Percentiles rank a stretch among this genome's conserved stretches.
phyloP scores from a whole-genome alignment of 2,888 invertebrate genomes.

The Eucriotettix oculatus region DNA sequence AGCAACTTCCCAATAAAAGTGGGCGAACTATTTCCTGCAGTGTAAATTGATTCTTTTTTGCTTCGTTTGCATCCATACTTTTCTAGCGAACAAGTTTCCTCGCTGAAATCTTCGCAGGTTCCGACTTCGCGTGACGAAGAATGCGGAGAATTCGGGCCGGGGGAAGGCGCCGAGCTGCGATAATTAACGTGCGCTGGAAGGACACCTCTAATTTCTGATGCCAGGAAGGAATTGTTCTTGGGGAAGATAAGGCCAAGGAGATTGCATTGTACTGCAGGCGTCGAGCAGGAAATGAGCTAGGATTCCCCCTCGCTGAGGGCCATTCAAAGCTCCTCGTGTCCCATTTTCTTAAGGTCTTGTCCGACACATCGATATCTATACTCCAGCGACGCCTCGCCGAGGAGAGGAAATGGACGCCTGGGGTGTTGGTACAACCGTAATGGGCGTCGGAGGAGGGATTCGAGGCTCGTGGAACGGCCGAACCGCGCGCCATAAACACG shows the following conservation, averaged over 20 bases:
- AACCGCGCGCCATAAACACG: neutral
- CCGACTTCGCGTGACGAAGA: too few relatives aligned
- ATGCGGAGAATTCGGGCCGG: neutral
- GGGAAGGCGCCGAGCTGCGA: neutral
- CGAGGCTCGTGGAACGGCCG: neutral
- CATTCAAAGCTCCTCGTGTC: neutral
- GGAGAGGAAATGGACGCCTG: neutral
- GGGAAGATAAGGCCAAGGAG: slow-evolving; percentile 9
- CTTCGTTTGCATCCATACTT: too few relatives aligned
- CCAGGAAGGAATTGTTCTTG: slow-evolving; percentile 11
- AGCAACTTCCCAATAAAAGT: too few relatives aligned
- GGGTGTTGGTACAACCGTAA: neutral
- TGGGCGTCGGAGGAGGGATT: neutral
- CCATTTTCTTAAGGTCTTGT: slow-evolving; percentile 1
- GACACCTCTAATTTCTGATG: slow-evolving; percentile 13
- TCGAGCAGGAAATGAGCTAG: slow-evolving; percentile 10
- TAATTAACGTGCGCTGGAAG: slow-evolving; percentile 1
- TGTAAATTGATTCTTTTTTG: too few relatives aligned
- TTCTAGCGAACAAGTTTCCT: too few relatives aligned
- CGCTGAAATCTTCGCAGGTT: too few relatives aligned
- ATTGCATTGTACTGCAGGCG: slow-evolving; percentile 10
- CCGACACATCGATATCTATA: neutral
- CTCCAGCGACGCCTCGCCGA: neutral
- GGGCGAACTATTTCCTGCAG: too few relatives aligned
- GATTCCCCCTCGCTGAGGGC: neutral